A percentile compares a stretch with the other conserved stretches of the same genome.
Evolutionary conservation across 2,888 invertebrate genomes (phyloP).

Genomic region (Dynastes maya): DNA sequence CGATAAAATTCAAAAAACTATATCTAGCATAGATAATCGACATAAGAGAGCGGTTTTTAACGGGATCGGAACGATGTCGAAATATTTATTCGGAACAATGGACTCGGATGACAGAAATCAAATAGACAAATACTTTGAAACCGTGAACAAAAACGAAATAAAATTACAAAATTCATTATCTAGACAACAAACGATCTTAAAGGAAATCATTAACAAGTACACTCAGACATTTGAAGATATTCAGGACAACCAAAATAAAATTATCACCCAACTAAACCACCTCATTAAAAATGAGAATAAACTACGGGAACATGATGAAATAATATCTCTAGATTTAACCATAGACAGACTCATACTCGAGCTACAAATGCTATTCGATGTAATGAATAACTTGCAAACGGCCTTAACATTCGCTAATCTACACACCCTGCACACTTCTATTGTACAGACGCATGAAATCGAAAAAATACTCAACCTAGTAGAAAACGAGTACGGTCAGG

Average conservation of each 20-base stretch:
- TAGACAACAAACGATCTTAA: slow-evolving; percentile 29
- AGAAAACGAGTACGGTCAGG: slow-evolving; percentile 3
- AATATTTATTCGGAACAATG: slow-evolving; percentile 37
- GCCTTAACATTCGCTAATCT: slow-evolving; percentile 35
- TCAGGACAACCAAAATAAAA: slow-evolving; percentile 33
- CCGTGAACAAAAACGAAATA: slow-evolving; percentile 8
- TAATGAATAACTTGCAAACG: slow-evolving; percentile 35
- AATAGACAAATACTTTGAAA: slow-evolving; percentile 25
- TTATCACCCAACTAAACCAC: slow-evolving; percentile 18
- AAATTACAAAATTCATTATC: not conserved
- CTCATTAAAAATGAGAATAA: slow-evolving; percentile 17
- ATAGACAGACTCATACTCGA: slow-evolving; percentile 34
- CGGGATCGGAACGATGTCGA: not conserved
- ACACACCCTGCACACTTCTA: slow-evolving; percentile 30
- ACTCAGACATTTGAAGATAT: slow-evolving; percentile 19
- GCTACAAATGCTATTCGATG: slow-evolving; percentile 19
- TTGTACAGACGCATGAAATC: slow-evolving; percentile 22
- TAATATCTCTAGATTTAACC: slow-evolving; percentile 27
- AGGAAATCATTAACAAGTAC: slow-evolving; percentile 30
- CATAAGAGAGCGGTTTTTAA: slow-evolving; percentile 26
- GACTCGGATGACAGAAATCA: slow-evolving; percentile 12
- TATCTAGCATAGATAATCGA: not conserved
- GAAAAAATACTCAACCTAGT: slow-evolving; percentile 30
- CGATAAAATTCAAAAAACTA: not conserved
- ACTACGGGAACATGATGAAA: slow-evolving; percentile 8